phyloP scores from a whole-genome alignment of 2,888 invertebrate species.

The Cylindroiulus punctatus region DNA sequence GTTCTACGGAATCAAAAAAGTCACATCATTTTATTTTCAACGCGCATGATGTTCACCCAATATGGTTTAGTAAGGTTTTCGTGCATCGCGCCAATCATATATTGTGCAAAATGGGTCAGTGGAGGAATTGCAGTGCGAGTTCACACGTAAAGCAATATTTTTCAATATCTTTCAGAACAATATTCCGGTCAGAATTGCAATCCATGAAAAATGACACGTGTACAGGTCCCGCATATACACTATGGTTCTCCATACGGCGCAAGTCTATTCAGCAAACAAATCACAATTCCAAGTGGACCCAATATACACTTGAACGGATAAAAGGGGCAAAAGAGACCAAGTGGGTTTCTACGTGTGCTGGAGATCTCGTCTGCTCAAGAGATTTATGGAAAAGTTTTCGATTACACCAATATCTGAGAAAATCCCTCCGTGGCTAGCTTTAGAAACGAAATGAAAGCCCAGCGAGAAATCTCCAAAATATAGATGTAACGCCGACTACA shows the following conservation, averaged over 20 bases:
- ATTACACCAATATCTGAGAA: background rate
- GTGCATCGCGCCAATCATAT: background rate
- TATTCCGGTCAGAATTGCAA: background rate
- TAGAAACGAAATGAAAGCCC: background rate
- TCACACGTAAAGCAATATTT: background rate
- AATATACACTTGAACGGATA: conserved; percentile 29
- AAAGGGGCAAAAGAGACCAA: background rate
- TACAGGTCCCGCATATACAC: background rate
- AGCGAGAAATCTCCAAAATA: background rate
- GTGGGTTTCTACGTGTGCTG: conserved; percentile 5
- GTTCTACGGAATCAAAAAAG: too few species aligned
- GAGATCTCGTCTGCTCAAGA: conserved; percentile 31
- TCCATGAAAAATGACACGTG: conserved; percentile 24
- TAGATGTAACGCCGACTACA: background rate
- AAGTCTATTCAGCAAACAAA: conserved; percentile 20
- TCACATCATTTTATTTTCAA: too few species aligned
- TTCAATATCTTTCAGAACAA: conserved; percentile 10
- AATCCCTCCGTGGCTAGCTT: background rate
- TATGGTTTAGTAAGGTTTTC: too few species aligned
- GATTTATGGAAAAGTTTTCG: conserved; percentile 37
- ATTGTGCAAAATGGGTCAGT: background rate
- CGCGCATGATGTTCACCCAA: too few species aligned
- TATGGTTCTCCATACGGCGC: background rate
- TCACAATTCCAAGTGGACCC: conserved; percentile 38
- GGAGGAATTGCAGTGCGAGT: background rate